Base-by-base conservation (phyloP, 2,888 invertebrate species). In the Prosopocoilus inquinatus region DNA sequence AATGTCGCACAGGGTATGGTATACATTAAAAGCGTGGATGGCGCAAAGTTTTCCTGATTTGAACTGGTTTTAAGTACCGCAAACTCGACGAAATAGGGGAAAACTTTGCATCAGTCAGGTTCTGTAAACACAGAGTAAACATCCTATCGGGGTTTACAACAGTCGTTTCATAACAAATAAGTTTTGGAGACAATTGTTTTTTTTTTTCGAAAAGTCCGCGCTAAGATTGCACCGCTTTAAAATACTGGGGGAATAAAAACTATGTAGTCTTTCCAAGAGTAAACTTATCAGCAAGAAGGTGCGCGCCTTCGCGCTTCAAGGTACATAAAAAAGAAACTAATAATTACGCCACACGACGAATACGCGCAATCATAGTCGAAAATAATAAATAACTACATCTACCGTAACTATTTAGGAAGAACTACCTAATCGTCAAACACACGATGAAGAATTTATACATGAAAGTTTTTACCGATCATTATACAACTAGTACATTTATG, bases 401-500 rank as follows among this genome's bases (percentile, higher is more conserved):
- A 57, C 47, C 53, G 43, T 47, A 47, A 52, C 47, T 51, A 53
- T 53, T 46, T 44, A 53, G 48, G 57, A 57, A 57, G 53, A 53
- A 39, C 57, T 60, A 59, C 57, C 63, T 67, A 28, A 67, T 68
- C 61, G 64, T 67, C 67, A 68, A 69, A 72, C 66, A 66, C 66
- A 68, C 63, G 67, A 66, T 58, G 61, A 46, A 55, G 52, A 59
- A 60, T 67, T 64, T 62, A 66, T 70, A 72, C 70, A 70, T 66
- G 71, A 69, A 70, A 70, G 71, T 66, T 66, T 67, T 70, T 64
- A 73, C 70, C 69, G 67, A 69, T 70, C 67, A 68, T 68, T 68
- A 59, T 28, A 74, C 73, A 70, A 73, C 70, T 74, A 74, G 72
- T 73, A 75, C 75, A 75, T 72, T 71, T 67, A 76, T 73, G 72